Conservation (phyloP, 2,113 vertebrate species). For the Rutilus rutilus region DNA sequence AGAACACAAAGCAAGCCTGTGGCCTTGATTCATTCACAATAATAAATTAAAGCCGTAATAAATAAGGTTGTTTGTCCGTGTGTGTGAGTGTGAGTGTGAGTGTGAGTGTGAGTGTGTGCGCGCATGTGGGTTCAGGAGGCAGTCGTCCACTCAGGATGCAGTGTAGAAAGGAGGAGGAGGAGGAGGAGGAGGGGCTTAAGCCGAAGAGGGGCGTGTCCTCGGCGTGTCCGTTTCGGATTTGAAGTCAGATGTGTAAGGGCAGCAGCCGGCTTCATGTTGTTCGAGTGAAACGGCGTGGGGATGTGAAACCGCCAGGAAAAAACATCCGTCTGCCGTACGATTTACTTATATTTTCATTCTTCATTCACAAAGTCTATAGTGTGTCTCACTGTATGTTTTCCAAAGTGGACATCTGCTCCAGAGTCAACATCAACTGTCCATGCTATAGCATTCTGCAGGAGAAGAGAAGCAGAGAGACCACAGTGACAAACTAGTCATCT, state of each 20-base stretch:
- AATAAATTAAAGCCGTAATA: slow-evolving; percentile 72
- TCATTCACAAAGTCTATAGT: slow-evolving; percentile 60
- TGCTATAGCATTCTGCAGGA: slow-evolving; percentile 92
- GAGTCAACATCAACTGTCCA: slow-evolving; percentile 97
- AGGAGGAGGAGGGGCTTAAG: slow-evolving; percentile 45
- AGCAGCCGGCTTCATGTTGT: slow-evolving; percentile 46
- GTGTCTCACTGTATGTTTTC: slow-evolving; percentile 38
- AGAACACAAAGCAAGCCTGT: slow-evolving; percentile 85
- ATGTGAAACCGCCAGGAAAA: slow-evolving; percentile 54
- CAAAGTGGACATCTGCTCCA: slow-evolving; percentile 80
- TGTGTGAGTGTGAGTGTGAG: slow-evolving; percentile 46
- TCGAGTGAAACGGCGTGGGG: slow-evolving; percentile 36
- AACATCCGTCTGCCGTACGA: slow-evolving; percentile 45
- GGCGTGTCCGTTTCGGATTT: slow-evolving; percentile 19
- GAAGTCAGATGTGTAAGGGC: slow-evolving; percentile 43
- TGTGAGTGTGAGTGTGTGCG: slow-evolving; percentile 38
- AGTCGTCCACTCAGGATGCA: slow-evolving; percentile 54
- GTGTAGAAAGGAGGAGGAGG: slow-evolving; percentile 41
- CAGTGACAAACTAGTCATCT: neutral
- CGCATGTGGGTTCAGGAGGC: slow-evolving; percentile 42
- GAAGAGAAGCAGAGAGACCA: slow-evolving; percentile 51
- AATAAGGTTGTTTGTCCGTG: slow-evolving; percentile 62
- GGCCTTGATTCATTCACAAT: slow-evolving; percentile 54
- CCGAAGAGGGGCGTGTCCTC: slow-evolving; percentile 41
- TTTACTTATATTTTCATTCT: slow-evolving; percentile 45